Percentiles rank a stretch among this genome's conserved stretches.
These are phyloP conservation scores for Hybognathus amarus DNA, from an alignment of 2,797 vertebrate species.

Conservation along the genomic window DNA sequence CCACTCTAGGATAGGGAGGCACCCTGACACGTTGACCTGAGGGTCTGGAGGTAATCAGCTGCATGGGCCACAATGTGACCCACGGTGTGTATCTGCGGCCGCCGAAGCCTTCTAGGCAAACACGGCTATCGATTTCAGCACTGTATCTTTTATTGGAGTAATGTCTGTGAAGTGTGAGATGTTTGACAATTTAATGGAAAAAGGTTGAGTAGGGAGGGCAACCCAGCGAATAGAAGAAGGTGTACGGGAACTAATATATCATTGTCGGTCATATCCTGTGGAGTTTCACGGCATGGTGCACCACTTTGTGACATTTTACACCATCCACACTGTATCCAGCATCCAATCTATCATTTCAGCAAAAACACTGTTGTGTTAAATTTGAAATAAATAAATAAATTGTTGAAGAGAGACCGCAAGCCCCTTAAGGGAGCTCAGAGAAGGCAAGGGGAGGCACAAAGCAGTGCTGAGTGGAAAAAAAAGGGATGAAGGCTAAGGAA, in stretches of 20 bases:
- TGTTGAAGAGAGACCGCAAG: slow-evolving; percentile 16
- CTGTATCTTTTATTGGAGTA: slow-evolving; percentile 55
- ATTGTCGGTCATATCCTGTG: slow-evolving; percentile 20
- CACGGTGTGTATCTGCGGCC: slow-evolving; percentile 30
- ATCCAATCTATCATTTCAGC: slow-evolving; percentile 27
- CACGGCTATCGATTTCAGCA: slow-evolving; percentile 54
- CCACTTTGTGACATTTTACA: slow-evolving; percentile 41
- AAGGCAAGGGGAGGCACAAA: slow-evolving; percentile 6
- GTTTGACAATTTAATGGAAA: slow-evolving; percentile 60
- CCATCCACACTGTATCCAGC: slow-evolving; percentile 14
- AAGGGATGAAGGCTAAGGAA: slow-evolving; percentile 54
- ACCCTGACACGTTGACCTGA: slow-evolving; percentile 15
- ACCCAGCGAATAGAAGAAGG: slow-evolving; percentile 16
- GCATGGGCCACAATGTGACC: slow-evolving; percentile 18
- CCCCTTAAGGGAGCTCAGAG: slow-evolving; percentile 1
- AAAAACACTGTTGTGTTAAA: slow-evolving; percentile 35
- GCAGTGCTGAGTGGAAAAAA: slow-evolving; percentile 57
- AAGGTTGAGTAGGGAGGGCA: slow-evolving; percentile 40
- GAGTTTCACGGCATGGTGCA: slow-evolving; percentile 25
- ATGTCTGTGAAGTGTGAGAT: slow-evolving; percentile 65
- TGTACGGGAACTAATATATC: slow-evolving; percentile 37
- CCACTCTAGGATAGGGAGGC: neutral
- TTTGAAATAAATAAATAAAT: slow-evolving; percentile 47
- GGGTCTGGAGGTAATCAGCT: slow-evolving; percentile 29
- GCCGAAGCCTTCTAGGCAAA: slow-evolving; percentile 38